A percentile compares a stretch with the other conserved stretches of the same genome.
Evolutionary conservation across 2,113 vertebrate species (phyloP).

Genomic region (Sminthopsis crassicaudata): DNA sequence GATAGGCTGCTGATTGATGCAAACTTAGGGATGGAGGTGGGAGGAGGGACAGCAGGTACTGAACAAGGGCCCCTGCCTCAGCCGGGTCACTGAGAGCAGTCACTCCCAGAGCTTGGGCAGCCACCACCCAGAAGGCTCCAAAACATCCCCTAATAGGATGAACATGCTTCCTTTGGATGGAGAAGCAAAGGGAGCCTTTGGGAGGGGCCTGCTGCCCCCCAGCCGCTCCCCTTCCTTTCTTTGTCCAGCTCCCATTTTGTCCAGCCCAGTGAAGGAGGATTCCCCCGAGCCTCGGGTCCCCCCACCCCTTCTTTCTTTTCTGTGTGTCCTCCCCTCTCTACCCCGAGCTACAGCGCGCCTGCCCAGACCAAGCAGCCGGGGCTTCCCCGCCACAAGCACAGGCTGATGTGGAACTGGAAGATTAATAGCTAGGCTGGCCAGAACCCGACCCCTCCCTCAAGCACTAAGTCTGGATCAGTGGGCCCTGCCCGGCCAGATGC

Average conservation of each 20-base stretch:
- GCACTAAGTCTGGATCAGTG: slow-evolving; percentile 5
- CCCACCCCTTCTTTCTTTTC: not conserved
- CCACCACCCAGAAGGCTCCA: not conserved
- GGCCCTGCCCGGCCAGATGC: slow-evolving; percentile 80
- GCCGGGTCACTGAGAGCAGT: slow-evolving; percentile 51
- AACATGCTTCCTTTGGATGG: not conserved
- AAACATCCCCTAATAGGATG: not conserved
- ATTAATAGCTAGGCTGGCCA: slow-evolving; percentile 80
- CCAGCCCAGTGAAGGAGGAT: not conserved
- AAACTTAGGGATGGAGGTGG: too few relatives aligned
- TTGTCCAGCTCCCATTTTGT: too few relatives aligned
- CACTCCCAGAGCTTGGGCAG: not conserved
- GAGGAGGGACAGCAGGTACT: not conserved
- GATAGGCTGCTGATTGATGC: too few relatives aligned
- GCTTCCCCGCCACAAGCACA: not conserved
- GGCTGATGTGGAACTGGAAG: slow-evolving; percentile 66
- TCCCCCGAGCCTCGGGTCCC: not conserved
- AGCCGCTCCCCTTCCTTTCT: too few relatives aligned
- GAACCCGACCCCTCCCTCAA: slow-evolving; percentile 82
- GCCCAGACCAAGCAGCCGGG: not conserved
- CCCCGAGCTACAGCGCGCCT: too few relatives aligned
- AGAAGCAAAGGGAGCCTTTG: too few relatives aligned
- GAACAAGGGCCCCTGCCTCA: slow-evolving; percentile 56
- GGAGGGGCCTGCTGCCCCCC: not conserved
- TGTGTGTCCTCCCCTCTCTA: not conserved